Evolutionary conservation across 2,888 invertebrate species (phyloP).

Genomic region (Lepeophtheirus nordmannii): DNA sequence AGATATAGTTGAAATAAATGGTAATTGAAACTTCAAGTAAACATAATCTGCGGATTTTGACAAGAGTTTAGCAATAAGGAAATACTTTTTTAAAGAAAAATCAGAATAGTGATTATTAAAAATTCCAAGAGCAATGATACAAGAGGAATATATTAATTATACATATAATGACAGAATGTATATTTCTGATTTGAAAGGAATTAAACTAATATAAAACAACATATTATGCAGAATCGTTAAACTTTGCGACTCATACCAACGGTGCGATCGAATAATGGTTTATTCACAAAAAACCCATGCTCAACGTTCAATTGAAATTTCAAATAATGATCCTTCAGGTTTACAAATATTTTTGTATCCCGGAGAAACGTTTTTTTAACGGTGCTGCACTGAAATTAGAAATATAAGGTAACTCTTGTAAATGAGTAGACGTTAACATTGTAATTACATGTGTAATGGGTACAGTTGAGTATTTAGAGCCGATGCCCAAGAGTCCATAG

Average conservation of each 20-base stretch:
- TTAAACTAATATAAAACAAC: neutral
- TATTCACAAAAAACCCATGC: slow-evolving; percentile 19
- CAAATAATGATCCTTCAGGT: slow-evolving; percentile 15
- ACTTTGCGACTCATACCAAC: slow-evolving; percentile 16
- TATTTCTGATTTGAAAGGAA: neutral
- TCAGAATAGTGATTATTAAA: too few species aligned
- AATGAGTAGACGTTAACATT: too few species aligned
- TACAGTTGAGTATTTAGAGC: slow-evolving; percentile 4
- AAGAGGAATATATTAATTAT: too few species aligned
- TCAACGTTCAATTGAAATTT: slow-evolving; percentile 21
- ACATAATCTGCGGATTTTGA: too few species aligned
- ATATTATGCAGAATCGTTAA: neutral
- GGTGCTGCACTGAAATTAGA: slow-evolving; percentile 9
- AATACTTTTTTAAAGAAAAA: too few species aligned
- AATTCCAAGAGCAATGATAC: too few species aligned
- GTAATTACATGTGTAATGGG: slow-evolving; percentile 13
- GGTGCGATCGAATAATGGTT: slow-evolving; percentile 22
- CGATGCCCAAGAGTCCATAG: slow-evolving; percentile 14
- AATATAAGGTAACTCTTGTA: neutral
- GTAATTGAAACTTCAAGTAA: too few species aligned
- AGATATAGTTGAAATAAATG: too few species aligned
- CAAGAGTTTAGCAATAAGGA: too few species aligned
- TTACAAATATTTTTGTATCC: neutral
- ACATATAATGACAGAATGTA: neutral
- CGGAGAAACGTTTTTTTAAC: slow-evolving; percentile 1